These are phyloP conservation scores for Carduelis carduelis DNA, from an alignment of 2,797 vertebrate genomes.

Conservation along the genomic window DNA sequence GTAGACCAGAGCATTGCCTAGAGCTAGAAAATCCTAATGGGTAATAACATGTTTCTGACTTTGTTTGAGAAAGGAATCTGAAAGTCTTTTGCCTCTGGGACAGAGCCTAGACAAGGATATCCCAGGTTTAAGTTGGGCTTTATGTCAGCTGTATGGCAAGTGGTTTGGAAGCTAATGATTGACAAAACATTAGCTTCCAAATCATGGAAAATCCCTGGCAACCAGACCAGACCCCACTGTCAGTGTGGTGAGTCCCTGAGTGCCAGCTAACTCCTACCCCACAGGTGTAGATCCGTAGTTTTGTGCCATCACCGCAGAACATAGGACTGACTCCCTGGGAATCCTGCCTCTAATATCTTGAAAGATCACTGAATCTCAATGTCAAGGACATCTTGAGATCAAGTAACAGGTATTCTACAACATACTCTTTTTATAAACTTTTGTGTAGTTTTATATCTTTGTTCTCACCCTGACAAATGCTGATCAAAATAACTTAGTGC, in stretches of 20 bases:
- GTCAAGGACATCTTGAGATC: background rate
- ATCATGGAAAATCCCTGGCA: background rate
- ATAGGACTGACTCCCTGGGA: background rate
- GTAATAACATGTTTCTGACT: background rate
- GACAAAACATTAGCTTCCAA: background rate
- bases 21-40: background rate
- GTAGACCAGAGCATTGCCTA: background rate
- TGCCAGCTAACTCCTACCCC: background rate
- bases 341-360: background rate
- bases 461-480: background rate
- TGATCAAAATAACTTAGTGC: background rate
- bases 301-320: fast-evolving
- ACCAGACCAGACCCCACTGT: background rate
- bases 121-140: background rate
- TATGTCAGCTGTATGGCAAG: background rate
- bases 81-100: background rate
- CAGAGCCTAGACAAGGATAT: background rate
- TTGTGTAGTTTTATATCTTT: background rate
- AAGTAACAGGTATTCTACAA: background rate
- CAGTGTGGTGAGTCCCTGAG: background rate
- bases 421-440: background rate
- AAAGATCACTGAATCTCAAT: background rate
- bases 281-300: background rate
- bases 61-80: background rate
- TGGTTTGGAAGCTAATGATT: background rate